Conservation (phyloP, 2,888 invertebrate genomes). For the Corythucha ciliata region DNA sequence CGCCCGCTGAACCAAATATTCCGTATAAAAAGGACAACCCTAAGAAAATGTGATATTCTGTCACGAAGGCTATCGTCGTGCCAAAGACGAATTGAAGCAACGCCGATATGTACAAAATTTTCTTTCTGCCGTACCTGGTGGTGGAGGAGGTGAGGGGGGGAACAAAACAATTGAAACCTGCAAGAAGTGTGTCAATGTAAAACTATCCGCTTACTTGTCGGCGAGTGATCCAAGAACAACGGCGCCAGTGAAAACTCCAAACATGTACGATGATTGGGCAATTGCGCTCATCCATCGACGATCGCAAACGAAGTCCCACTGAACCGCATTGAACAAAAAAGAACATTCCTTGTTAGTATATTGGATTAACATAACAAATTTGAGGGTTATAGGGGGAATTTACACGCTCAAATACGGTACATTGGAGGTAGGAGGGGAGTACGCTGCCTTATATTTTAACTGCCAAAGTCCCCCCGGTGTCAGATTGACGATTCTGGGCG, state of each 20-base stretch:
- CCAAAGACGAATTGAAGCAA: conserved; percentile 60
- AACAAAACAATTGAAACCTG: too few relatives aligned
- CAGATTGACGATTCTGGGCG: too few relatives aligned
- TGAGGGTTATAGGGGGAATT: too few relatives aligned
- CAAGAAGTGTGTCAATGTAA: too few relatives aligned
- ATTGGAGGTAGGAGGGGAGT: too few relatives aligned
- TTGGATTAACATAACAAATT: too few relatives aligned
- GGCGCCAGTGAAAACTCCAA: conserved; percentile 72
- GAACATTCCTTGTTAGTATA: too few relatives aligned
- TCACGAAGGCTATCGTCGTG: conserved; percentile 64
- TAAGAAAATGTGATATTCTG: conserved; percentile 65
- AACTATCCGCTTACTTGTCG: conserved; percentile 48
- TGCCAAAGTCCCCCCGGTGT: too few relatives aligned
- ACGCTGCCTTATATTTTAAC: too few relatives aligned
- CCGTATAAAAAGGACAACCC: conserved; percentile 60
- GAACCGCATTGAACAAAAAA: too few relatives aligned
- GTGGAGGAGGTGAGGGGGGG: too few relatives aligned
- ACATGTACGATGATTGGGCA: conserved; percentile 69
- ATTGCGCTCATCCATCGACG: conserved; percentile 71
- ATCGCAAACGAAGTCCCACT: conserved; percentile 75
- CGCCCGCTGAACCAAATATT: conserved; percentile 74
- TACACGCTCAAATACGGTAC: too few relatives aligned
- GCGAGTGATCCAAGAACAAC: conserved; percentile 67
- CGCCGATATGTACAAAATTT: conserved; percentile 67
- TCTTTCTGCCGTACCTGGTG: conserved; percentile 57